A percentile compares a stretch with the other conserved stretches of the same genome.
Evolutionary conservation across 2,113 vertebrate species (phyloP).

Genomic region (Willisornis vidua): DNA sequence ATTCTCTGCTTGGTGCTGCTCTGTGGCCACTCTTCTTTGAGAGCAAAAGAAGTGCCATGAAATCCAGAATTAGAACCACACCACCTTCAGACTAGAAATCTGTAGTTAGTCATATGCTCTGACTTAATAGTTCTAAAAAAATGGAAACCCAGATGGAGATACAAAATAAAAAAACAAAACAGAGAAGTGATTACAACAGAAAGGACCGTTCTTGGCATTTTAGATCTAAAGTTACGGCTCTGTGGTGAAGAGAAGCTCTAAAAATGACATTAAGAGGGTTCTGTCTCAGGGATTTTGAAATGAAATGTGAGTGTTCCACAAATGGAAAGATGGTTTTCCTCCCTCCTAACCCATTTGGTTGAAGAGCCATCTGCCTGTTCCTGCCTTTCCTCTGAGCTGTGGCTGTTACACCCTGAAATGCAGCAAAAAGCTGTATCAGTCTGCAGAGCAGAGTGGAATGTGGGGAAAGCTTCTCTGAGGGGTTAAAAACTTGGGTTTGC

Average conservation of each 20-base stretch:
- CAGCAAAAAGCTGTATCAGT: background rate
- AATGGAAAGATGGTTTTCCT: background rate
- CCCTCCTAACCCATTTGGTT: conserved; percentile 11
- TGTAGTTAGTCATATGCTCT: background rate
- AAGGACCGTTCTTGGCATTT: background rate
- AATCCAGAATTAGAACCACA: background rate
- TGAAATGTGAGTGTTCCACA: background rate
- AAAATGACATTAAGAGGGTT: background rate
- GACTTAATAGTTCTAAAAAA: background rate
- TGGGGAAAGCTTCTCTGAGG: background rate
- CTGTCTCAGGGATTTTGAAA: background rate
- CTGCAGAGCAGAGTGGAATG: background rate
- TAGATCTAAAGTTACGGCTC: background rate
- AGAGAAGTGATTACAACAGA: background rate
- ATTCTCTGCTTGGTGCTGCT: background rate
- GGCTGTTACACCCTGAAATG: background rate
- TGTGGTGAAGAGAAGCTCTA: background rate
- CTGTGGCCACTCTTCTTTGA: background rate
- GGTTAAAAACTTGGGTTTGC: background rate
- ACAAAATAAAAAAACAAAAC: background rate
- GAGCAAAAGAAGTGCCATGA: background rate
- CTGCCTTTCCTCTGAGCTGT: background rate
- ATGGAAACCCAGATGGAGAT: background rate
- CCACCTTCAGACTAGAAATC: background rate
- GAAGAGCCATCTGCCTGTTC: conserved; percentile 13